These are phyloP conservation scores for Cancer borealis DNA, from an alignment of 2,888 invertebrate genomes.

Conservation along the genomic window DNA sequence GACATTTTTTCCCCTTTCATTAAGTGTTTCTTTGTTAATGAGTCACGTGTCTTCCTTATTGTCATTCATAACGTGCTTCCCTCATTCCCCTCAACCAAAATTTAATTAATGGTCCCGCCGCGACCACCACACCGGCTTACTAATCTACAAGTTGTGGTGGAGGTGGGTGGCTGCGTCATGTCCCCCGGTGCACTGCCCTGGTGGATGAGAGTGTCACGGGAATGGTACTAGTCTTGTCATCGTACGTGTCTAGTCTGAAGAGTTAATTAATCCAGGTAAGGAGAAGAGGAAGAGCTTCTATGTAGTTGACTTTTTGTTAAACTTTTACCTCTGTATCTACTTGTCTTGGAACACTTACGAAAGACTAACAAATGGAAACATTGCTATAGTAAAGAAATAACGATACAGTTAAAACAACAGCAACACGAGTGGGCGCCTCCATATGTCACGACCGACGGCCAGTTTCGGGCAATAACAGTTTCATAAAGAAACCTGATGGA, in stretches of 20 bases:
- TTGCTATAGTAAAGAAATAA: not conserved
- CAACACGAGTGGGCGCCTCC: not conserved
- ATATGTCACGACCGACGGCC: not conserved
- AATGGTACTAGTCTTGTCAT: not conserved
- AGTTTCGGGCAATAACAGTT: not conserved
- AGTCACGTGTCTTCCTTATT: not conserved
- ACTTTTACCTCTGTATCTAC: not conserved
- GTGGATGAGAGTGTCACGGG: not conserved
- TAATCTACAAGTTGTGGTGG: not conserved
- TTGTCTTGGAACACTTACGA: not conserved
- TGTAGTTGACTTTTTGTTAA: not conserved
- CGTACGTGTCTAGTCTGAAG: not conserved
- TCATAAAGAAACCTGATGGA: conserved; percentile 1
- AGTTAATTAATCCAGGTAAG: not conserved
- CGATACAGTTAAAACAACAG: not conserved
- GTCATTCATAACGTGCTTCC: not conserved
- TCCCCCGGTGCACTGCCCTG: not conserved
- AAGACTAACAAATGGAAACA: not conserved
- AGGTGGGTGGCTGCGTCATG: not conserved
- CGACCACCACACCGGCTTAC: not conserved
- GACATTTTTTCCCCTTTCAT: not conserved
- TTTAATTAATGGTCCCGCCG: not conserved
- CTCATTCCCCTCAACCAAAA: not conserved
- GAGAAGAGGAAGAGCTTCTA: not conserved
- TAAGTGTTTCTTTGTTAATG: not conserved